Evolutionary conservation across 2,888 invertebrate species (phyloP), one percentile per base, ranked within the genome.

Genomic region (Drosophila prostipennis): DNA sequence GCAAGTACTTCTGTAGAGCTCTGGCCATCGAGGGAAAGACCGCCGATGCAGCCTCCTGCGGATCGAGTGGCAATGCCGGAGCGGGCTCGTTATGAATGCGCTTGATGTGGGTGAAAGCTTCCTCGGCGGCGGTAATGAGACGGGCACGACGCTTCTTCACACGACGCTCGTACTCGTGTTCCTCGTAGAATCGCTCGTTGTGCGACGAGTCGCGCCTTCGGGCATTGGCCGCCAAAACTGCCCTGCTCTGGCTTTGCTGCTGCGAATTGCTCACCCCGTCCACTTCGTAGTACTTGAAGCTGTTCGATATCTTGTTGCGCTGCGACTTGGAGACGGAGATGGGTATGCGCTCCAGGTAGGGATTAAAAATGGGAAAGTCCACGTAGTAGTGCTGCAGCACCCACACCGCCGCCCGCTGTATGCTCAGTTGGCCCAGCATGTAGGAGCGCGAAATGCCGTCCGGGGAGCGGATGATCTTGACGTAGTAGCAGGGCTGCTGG

Each of bases 101-200:
- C 87, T 97, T 96, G 76, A 99, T 98, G 90, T 99, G 99, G 11
- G 98, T 98, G 92, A 99, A 99, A 1, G 99, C 98, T 90, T 99
- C 99, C 92, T 99, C 99, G 0, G 98, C 96, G 0, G 99, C 98
- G 1, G 97, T 96, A 59, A 98, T 95, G 42, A 99, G 93, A 19
- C 99, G 93, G 4, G 99, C 98, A 65, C 96, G 94, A 0, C 99
- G 93, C 92, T 99, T 99, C 88, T 97, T 94, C 61, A 99, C 98
- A 61, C 98, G 93, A 5, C 98, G 93, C 90, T 98, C 98, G 85
- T 98, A 98, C 92, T 99, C 99, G 89, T 98, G 97, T 92, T 99
- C 99, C 91, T 99, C 99, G 92, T 99, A 98, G 92, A 99, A 98
- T 37, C 98, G 94, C 92, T 99, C 99, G 92, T 99, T 99, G 93